Evolutionary conservation across 2,113 vertebrate species (phyloP).

Genomic region (Carassius auratus): DNA sequence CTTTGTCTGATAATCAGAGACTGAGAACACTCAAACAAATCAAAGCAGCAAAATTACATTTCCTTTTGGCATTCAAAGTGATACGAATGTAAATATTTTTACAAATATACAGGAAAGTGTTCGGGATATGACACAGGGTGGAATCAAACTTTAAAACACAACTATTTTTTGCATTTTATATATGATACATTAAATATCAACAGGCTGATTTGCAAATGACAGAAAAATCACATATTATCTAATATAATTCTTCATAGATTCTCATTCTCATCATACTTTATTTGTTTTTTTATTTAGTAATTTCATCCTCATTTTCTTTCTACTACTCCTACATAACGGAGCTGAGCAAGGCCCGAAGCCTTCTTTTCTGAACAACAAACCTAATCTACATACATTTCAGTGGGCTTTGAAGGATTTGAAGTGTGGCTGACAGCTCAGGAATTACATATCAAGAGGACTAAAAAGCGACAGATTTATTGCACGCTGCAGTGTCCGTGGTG

Average conservation of each 20-base stretch:
- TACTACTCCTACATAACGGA: slow-evolving; percentile 2
- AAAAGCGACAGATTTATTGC: slow-evolving; percentile 73
- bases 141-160: too few relatives aligned
- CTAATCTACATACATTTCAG: slow-evolving; percentile 70
- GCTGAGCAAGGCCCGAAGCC: slow-evolving; percentile 25
- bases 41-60: not conserved
- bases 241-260: too few relatives aligned
- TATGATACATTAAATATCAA: too few relatives aligned
- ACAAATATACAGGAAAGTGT: too few relatives aligned
- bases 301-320: not conserved
- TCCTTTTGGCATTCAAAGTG: too few relatives aligned
- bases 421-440: slow-evolving; percentile 65
- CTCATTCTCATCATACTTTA: not conserved
- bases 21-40: slow-evolving; percentile 24
- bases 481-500: slow-evolving; percentile 65
- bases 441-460: slow-evolving; percentile 71
- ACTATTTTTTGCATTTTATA: too few relatives aligned
- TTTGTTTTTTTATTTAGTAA: not conserved
- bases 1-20: slow-evolving; percentile 42
- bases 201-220: too few relatives aligned
- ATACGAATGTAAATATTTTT: too few relatives aligned
- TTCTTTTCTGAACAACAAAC: slow-evolving; percentile 55
- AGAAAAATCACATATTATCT: too few relatives aligned
- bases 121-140: too few relatives aligned
- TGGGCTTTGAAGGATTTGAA: slow-evolving; percentile 62